These are phyloP conservation scores for Caenorhabditis parvicauda DNA, from an alignment of 2,888 invertebrate species.

Conservation along the genomic window DNA sequence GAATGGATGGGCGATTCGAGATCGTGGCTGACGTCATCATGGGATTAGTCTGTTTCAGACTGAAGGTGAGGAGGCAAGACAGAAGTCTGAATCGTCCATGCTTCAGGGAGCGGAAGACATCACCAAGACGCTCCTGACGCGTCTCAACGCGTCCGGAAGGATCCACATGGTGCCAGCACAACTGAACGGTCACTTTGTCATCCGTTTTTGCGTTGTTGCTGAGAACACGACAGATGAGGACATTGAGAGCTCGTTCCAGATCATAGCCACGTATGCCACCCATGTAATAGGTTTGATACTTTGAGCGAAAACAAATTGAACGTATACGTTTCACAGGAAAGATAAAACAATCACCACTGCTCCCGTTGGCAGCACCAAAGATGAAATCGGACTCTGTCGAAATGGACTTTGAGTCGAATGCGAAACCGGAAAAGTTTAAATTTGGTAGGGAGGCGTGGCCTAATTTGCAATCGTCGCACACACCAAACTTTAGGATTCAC, in stretches of 20 bases:
- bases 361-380: no score
- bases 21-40: constrained; percentile 14
- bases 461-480: no score
- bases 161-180: background rate
- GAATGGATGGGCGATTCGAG: constrained; percentile 16
- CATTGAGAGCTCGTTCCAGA: constrained; percentile 10
- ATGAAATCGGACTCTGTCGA: no score
- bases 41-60: constrained; percentile 25
- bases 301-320: no score
- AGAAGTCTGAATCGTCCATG: no score
- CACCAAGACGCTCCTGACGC: constrained; percentile 14
- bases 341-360: no score
- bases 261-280: constrained; percentile 12
- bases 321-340: no score
- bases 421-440: no score
- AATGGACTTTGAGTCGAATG: no score
- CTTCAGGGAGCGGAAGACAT: constrained; percentile 22
- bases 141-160: constrained; percentile 23
- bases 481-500: no score
- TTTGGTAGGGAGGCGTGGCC: no score
- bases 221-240: constrained; percentile 19
- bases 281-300: background rate
- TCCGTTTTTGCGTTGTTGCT: constrained; percentile 20
- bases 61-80: no score
- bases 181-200: constrained; percentile 8